Conservation (phyloP, 2,888 invertebrate species). For the Nomada fucata region DNA sequence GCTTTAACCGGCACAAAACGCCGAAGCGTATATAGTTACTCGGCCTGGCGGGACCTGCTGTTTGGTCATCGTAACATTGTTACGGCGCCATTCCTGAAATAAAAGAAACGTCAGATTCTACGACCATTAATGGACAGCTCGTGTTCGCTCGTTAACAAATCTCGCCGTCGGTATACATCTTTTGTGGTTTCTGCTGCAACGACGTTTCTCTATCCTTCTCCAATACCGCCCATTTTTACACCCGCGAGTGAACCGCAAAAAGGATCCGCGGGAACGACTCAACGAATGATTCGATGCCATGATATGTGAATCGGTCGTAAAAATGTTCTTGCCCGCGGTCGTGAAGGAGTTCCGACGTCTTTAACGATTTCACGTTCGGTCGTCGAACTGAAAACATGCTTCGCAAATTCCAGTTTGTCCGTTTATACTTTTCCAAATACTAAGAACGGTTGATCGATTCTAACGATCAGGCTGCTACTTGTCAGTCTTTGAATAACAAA, state of each 20-base stretch:
- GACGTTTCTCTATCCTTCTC: slow-evolving; percentile 47
- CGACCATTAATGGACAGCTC: slow-evolving; percentile 69
- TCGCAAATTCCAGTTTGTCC: slow-evolving; percentile 44
- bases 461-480: neutral
- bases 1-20: neutral
- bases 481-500: neutral
- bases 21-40: neutral
- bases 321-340: slow-evolving; percentile 64
- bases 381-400: slow-evolving; percentile 68
- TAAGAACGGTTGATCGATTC: neutral
- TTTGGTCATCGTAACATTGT: slow-evolving; percentile 41
- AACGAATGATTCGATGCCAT: slow-evolving; percentile 68
- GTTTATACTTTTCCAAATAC: slow-evolving; percentile 14
- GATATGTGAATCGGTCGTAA: slow-evolving; percentile 76
- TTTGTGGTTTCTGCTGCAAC: slow-evolving; percentile 40
- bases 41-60: slow-evolving; percentile 13
- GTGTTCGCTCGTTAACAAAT: slow-evolving; percentile 72
- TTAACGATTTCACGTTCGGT: slow-evolving; percentile 71
- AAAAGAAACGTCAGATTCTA: slow-evolving; percentile 62
- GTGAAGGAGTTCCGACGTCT: slow-evolving; percentile 54
- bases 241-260: slow-evolving; percentile 38
- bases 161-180: slow-evolving; percentile 41
- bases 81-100: slow-evolving; percentile 59
- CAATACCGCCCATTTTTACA: slow-evolving; percentile 48
- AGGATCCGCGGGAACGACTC: slow-evolving; percentile 50